Base-by-base conservation (phyloP, 2,888 invertebrate species). In the Perdita meconis region DNA sequence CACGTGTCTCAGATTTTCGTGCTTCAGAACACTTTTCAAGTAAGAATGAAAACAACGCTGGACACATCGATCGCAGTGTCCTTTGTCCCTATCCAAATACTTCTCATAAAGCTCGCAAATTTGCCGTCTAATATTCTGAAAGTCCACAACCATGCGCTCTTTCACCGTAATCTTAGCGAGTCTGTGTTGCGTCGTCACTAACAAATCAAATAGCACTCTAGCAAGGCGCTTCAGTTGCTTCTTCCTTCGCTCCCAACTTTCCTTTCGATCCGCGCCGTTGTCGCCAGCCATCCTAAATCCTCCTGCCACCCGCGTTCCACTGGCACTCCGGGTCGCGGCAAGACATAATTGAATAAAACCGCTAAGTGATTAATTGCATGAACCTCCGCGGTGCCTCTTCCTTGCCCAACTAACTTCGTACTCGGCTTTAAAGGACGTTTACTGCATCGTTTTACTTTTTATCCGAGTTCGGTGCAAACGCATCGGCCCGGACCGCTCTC, bases 281-380 rank as follows among this genome's bases (percentile, higher is more conserved):
- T 77, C 69, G 40, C 50, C 63, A 42, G 34, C 73, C 68, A 59
- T 50, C 66, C 76, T 53, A 55, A 67, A 70, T 77, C 67, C 78
- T 67, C 60, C 74, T 60, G 10, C 80, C 66, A 19, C 73, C 19
- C 50, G 22, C 53, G 76, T 75, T 67, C 80, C 72, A 59, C 69
- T 67, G 78, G 57, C 79, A 79, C 81, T 78, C 66, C 47, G 77
- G 67, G 78, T 76, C 78, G 77, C 77, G 64, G 78, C 82, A 74
- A 79, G 82, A 85, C 87, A 82, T 89, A 89, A 90, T 89, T 89
- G 88, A 89, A 89, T 90, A 88, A 89, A 89, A 89, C 87, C 84
- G 82, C 88, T 84, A 83, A 87, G 86, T 90, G 90, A 90, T 90
- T 89, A 89, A 90, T 90, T 86, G 88, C 83, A 76, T 74, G 73